A percentile compares a stretch with the other conserved stretches of the same genome.
Evolutionary conservation across 2,797 vertebrate species (phyloP).

Genomic region (Labeo calbasu): DNA sequence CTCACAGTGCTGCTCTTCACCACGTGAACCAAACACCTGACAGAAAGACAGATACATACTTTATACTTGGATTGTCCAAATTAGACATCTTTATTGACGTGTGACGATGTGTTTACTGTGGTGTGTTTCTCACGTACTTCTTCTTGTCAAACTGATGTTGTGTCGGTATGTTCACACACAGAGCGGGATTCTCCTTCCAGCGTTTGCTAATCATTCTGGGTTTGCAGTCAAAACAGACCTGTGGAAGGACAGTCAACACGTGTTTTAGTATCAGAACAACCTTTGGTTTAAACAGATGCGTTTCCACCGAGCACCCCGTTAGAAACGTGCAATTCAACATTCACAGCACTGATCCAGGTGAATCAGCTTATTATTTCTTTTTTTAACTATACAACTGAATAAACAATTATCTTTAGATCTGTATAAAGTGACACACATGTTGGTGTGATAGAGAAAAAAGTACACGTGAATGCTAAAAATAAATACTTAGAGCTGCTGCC

Average conservation of each 20-base stretch:
- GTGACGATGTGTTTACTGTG: not conserved
- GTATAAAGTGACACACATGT: not conserved
- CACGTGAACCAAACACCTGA: constrained; percentile 92
- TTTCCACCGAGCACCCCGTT: not conserved
- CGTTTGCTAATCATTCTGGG: constrained; percentile 93
- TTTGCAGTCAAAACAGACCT: constrained; percentile 94
- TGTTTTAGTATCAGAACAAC: not conserved
- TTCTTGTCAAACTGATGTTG: constrained; percentile 89
- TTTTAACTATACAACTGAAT: no score
- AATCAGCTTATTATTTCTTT: not conserved
- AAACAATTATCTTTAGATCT: not conserved
- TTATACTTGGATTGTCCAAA: not conserved
- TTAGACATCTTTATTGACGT: not conserved
- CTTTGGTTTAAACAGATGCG: constrained; percentile 8
- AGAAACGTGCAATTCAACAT: not conserved
- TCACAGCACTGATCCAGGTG: not conserved
- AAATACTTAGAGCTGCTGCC: no score
- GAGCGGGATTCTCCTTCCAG: constrained; percentile 79
- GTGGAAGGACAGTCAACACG: constrained; percentile 24
- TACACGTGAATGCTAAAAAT: no score
- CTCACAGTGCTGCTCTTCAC: constrained; percentile 83
- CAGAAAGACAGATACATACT: not conserved
- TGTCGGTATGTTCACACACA: constrained; percentile 86
- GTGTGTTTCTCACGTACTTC: constrained; percentile 80
- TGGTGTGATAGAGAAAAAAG: no score